phyloP scores from a whole-genome alignment of 2,113 vertebrate species.

The Pachyramphus minor region DNA sequence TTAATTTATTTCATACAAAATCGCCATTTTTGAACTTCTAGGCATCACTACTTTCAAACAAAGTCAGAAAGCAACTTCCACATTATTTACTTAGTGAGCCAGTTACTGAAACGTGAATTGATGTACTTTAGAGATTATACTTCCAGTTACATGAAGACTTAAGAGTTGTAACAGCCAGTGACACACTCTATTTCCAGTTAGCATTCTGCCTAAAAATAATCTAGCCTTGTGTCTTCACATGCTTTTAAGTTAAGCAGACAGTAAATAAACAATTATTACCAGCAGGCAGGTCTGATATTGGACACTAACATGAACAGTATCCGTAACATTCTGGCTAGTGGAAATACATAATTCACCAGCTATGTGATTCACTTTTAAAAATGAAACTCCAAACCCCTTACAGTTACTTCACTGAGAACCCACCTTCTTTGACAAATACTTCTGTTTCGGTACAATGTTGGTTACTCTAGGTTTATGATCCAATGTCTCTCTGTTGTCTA shows the following conservation, averaged over 20 bases:
- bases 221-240: conserved; percentile 65
- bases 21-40: conserved; percentile 39
- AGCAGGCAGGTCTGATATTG: conserved; percentile 30
- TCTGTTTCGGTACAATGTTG: conserved; percentile 89
- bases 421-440: conserved; percentile 98
- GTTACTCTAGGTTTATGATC: conserved; percentile 89
- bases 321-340: conserved; percentile 38
- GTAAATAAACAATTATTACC: conserved; percentile 38
- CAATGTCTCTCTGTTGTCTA: conserved; percentile 89
- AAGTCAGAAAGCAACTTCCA: conserved; percentile 61
- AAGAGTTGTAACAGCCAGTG: conserved; percentile 51
- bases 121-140: conserved; percentile 60
- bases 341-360: conserved; percentile 47
- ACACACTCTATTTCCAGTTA: conserved; percentile 47
- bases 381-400: not conserved
- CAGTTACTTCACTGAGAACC: conserved; percentile 40
- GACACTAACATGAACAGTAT: conserved; percentile 39
- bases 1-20: conserved; percentile 73
- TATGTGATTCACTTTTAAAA: conserved; percentile 33
- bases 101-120: conserved; percentile 56
- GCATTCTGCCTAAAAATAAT: conserved; percentile 54
- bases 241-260: conserved; percentile 56
- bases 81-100: conserved; percentile 48
- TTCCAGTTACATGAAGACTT: conserved; percentile 62
- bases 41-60: conserved; percentile 61